Conservation (phyloP, 2,797 vertebrate genomes). For the Zalophus californianus region DNA sequence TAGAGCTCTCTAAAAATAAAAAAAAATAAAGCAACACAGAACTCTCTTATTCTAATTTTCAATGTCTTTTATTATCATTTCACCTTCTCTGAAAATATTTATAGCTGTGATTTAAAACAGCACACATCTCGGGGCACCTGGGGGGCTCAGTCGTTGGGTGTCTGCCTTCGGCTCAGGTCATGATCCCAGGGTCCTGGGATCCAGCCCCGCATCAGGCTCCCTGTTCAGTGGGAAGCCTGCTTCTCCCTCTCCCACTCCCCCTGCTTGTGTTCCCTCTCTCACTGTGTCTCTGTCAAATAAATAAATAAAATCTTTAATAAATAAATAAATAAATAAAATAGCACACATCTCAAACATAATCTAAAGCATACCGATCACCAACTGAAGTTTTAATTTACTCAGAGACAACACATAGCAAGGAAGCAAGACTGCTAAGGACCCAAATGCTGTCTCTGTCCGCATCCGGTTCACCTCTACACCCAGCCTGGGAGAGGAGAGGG, state of each 20-base stretch:
- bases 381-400: constrained; percentile 43
- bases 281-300: too few species aligned
- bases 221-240: too few species aligned
- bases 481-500: not conserved
- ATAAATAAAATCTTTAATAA: too few species aligned
- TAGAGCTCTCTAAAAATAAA: not conserved
- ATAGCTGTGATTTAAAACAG: constrained; percentile 37
- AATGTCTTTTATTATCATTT: constrained; percentile 18
- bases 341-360: not conserved
- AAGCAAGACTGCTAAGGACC: not conserved
- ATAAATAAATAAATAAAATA: not conserved
- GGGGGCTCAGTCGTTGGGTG: too few species aligned
- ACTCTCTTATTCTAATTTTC: not conserved
- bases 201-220: too few species aligned
- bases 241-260: too few species aligned
- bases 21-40: not conserved
- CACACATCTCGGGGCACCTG: not conserved
- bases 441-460: not conserved
- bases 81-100: constrained; percentile 26
- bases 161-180: too few species aligned
- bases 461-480: not conserved
- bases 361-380: not conserved
- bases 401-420: not conserved
- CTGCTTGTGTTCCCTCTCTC: too few species aligned
- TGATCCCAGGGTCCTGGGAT: too few species aligned